phyloP scores from a whole-genome alignment of 2,113 vertebrate genomes.

The Solenodon paradoxus region DNA sequence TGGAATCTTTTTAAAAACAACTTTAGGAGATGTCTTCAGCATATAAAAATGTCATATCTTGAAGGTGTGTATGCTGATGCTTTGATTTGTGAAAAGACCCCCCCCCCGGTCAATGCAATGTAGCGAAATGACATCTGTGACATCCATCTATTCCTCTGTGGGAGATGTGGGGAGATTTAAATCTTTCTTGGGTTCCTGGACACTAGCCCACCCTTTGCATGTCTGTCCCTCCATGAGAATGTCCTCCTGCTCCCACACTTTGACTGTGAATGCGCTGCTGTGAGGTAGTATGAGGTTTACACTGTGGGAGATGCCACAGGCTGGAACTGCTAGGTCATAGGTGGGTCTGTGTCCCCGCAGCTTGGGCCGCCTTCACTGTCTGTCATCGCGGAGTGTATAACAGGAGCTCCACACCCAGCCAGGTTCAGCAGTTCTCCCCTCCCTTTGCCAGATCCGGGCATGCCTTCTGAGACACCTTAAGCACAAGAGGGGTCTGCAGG shows the following conservation, averaged over 20 bases:
- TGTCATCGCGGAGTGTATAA: too few species aligned
- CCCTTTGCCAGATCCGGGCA: constrained; percentile 67
- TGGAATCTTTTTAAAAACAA: not conserved
- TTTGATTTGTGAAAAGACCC: too few species aligned
- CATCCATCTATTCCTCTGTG: too few species aligned
- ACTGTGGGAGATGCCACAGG: too few species aligned
- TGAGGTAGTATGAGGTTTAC: not conserved
- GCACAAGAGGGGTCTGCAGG: constrained; percentile 66
- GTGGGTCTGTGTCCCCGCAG: not conserved
- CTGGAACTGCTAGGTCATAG: not conserved
- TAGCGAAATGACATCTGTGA: too few species aligned
- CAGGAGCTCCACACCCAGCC: rapidly evolving
- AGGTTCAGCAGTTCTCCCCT: rapidly evolving
- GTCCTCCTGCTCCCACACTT: not conserved
- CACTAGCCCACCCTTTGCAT: too few species aligned
- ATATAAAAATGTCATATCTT: not conserved
- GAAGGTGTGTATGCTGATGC: too few species aligned
- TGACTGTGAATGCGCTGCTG: not conserved
- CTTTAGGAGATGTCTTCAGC: not conserved
- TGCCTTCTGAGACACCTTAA: constrained; percentile 83
- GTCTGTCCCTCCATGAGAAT: too few species aligned
- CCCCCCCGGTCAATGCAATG: too few species aligned
- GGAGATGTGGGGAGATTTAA: too few species aligned
- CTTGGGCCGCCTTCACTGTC: too few species aligned
- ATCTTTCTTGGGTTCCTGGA: too few species aligned